phyloP scores from a whole-genome alignment of 1,140 invertebrate genomes.

The Danaus melanippus region DNA sequence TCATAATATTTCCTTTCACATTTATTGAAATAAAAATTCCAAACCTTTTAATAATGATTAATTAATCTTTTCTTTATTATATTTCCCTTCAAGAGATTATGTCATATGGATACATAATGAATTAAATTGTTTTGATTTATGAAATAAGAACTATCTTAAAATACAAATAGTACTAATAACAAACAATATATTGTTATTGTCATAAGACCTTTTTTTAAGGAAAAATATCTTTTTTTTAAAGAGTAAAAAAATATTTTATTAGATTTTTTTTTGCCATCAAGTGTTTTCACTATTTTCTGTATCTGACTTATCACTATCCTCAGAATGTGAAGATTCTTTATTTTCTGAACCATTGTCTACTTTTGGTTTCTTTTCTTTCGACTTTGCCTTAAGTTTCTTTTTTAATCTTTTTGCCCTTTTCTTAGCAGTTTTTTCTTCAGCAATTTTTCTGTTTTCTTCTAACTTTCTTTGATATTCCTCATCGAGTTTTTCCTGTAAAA shows the following conservation, averaged over 20 bases:
- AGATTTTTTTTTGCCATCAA: too few species aligned
- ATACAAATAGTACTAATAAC: too few species aligned
- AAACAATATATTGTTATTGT: neutral
- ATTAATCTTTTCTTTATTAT: too few species aligned
- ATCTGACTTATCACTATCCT: conserved; percentile 22
- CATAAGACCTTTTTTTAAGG: conserved; percentile 7
- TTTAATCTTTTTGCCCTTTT: conserved; percentile 88
- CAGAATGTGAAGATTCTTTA: conserved; percentile 40
- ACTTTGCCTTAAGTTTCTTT: conserved; percentile 77
- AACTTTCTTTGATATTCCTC: conserved; percentile 87
- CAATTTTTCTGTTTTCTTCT: conserved; percentile 82
- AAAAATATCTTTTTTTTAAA: conserved; percentile 6
- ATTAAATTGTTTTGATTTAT: too few species aligned
- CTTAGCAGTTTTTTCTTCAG: conserved; percentile 88
- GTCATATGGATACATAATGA: too few species aligned
- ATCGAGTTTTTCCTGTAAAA: conserved; percentile 83
- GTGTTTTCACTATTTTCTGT: conserved; percentile 8
- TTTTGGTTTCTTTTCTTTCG: conserved; percentile 72
- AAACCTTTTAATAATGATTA: too few species aligned
- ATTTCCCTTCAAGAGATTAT: too few species aligned
- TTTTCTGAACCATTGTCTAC: conserved; percentile 29
- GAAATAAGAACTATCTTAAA: too few species aligned
- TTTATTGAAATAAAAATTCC: too few species aligned
- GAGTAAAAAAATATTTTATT: too few species aligned
- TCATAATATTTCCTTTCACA: too few species aligned